Percentiles rank a stretch among this genome's conserved stretches.
Conservation (phyloP, 1,140 invertebrate genomes). For the Leptestheria dahalacensis region DNA sequence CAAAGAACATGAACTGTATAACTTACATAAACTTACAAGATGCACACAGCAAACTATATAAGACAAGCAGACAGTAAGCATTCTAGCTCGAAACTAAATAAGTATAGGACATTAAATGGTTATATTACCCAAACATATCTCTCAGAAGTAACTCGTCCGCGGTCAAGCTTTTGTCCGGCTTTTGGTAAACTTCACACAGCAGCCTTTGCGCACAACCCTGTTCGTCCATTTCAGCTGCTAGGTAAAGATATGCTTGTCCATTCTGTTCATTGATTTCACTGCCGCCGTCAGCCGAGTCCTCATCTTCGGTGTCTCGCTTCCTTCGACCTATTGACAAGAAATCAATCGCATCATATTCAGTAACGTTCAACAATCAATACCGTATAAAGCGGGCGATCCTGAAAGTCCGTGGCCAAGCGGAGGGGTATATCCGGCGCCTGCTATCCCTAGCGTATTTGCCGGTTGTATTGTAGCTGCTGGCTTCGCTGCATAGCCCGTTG, state of each 20-base stretch:
- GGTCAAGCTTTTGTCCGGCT: not conserved
- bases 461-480: no score
- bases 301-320: not conserved
- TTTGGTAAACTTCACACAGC: conserved; percentile 4
- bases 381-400: not conserved
- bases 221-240: not conserved
- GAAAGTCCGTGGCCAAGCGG: no score
- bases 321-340: no score
- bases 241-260: conserved; percentile 1
- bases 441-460: no score
- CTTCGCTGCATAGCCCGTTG: no score
- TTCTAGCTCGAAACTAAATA: no score
- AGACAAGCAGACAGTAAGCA: no score
- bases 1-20: no score
- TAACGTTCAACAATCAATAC: not conserved
- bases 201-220: not conserved
- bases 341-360: no score
- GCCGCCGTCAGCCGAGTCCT: not conserved
- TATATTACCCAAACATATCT: not conserved
- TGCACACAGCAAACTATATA: no score
- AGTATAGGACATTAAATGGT: not conserved
- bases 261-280: not conserved
- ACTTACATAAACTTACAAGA: no score
- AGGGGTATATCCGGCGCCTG: no score
- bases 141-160: not conserved